Evolutionary conservation across 1,140 invertebrate species (phyloP).

Genomic region (Neelides sp.): DNA sequence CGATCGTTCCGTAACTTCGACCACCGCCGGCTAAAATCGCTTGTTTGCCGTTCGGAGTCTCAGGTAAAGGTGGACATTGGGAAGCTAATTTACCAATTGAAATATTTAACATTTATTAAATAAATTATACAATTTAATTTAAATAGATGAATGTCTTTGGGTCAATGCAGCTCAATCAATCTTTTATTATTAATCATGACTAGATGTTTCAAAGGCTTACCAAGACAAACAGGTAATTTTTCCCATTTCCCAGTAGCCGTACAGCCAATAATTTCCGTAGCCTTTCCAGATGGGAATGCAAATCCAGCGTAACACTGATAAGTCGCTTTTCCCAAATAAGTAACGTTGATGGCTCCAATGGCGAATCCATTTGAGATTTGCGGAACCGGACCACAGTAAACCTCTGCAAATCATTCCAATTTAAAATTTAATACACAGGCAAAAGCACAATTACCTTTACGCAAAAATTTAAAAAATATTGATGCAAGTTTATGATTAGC

Average conservation of each 20-base stretch:
- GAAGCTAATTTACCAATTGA: conserved; percentile 54
- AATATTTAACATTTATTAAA: conserved; percentile 6
- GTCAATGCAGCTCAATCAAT: neutral
- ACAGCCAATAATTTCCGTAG: conserved; percentile 79
- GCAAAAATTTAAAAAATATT: neutral
- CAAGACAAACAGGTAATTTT: conserved; percentile 73
- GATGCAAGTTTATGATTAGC: neutral
- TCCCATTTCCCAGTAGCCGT: conserved; percentile 79
- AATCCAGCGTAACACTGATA: conserved; percentile 96
- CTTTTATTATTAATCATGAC: neutral
- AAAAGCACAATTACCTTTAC: neutral
- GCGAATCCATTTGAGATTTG: conserved; percentile 96
- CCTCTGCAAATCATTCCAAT: conserved; percentile 65
- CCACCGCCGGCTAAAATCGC: conserved; percentile 84
- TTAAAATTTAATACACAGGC: too few relatives aligned
- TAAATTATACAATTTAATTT: neutral
- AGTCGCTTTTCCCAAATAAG: conserved; percentile 78
- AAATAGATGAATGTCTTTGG: neutral
- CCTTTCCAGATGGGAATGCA: conserved; percentile 72
- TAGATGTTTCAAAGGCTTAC: too few relatives aligned
- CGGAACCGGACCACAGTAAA: conserved; percentile 91
- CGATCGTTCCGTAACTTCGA: conserved; percentile 86
- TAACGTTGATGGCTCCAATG: conserved; percentile 86
- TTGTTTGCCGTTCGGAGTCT: conserved; percentile 74
- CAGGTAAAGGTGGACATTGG: conserved; percentile 76